Conservation (phyloP, 1,140 invertebrate species). For the Amyelois transitella region DNA sequence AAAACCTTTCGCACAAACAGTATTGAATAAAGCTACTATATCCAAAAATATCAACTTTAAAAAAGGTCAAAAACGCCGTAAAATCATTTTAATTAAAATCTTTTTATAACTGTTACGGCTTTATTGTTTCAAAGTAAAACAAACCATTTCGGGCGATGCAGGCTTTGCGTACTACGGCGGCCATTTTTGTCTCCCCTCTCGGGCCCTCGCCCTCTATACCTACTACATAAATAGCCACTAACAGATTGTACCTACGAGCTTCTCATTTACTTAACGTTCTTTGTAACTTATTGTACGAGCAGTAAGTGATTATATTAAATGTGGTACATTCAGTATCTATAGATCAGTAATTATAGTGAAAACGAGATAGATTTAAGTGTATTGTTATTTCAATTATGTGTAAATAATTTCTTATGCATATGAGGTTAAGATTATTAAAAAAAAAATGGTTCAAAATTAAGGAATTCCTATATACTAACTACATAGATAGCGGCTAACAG, state of each 20-base stretch:
- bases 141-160: background rate
- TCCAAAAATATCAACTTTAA: slow-evolving; percentile 2
- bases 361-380: too few relatives aligned
- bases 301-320: background rate
- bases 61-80: background rate
- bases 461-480: too few relatives aligned
- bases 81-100: background rate
- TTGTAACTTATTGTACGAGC: background rate
- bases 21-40: too few relatives aligned
- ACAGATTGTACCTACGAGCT: background rate
- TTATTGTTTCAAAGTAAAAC: background rate
- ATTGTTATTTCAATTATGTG: too few relatives aligned
- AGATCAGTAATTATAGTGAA: too few relatives aligned
- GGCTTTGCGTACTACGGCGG: slow-evolving; percentile 15
- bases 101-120: background rate
- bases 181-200: slow-evolving; percentile 59
- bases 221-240: slow-evolving; percentile 10
- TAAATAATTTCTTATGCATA: too few relatives aligned
- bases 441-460: too few relatives aligned
- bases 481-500: too few relatives aligned
- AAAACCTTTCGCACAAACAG: too few relatives aligned
- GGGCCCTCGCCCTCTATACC: slow-evolving; percentile 33
- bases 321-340: background rate
- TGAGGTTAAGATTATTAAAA: too few relatives aligned
- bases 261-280: background rate